phyloP scores from a whole-genome alignment of 1,140 invertebrate genomes.

The Aphelenchoides fujianensis region DNA sequence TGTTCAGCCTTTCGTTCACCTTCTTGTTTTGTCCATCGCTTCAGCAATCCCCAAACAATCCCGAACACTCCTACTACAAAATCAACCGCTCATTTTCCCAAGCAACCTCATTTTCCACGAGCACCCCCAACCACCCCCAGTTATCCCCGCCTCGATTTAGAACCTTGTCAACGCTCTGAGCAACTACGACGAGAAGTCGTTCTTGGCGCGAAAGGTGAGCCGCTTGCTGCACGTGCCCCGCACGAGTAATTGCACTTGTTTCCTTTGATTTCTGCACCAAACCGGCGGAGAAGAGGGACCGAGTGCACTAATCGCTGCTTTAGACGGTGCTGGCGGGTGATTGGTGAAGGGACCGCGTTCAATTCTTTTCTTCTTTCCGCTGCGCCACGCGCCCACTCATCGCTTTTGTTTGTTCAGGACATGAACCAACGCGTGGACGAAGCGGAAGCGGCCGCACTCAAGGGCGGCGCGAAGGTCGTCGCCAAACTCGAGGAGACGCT shows the following conservation, averaged over 20 bases:
- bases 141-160: no score
- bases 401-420: no score
- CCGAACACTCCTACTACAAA: no score
- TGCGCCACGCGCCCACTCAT: not conserved
- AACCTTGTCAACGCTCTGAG: not conserved
- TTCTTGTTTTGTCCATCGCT: no score
- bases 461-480: constrained; percentile 83
- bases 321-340: not conserved
- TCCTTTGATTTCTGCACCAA: not conserved
- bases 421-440: constrained; percentile 67
- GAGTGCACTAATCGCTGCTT: not conserved
- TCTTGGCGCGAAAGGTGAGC: not conserved
- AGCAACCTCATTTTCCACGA: not conserved
- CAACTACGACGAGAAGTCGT: not conserved
- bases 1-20: no score
- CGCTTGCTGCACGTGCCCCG: no score
- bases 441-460: constrained; percentile 90
- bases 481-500: constrained; percentile 67
- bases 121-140: no score
- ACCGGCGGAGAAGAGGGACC: not conserved
- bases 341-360: not conserved
- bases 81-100: no score
- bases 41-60: no score
- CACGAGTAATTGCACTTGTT: constrained; percentile 14
- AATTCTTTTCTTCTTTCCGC: not conserved